Conservation (phyloP, 2,113 vertebrate species). For the Hippocampus guttulatus region DNA sequence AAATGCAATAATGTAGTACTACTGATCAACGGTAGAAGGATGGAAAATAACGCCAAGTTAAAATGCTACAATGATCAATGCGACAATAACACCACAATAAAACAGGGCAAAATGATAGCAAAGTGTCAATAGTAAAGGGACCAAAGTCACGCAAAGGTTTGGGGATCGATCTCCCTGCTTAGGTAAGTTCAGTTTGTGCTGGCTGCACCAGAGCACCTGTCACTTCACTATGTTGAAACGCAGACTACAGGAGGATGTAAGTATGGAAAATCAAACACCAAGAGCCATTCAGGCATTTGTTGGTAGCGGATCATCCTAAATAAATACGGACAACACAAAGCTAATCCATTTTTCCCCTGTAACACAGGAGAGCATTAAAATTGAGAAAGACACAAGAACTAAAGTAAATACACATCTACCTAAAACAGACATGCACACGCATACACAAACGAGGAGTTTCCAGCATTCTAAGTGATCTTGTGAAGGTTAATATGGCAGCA, state of each 20-base stretch:
- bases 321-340: slow-evolving; percentile 46
- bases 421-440: slow-evolving; percentile 56
- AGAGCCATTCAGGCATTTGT: slow-evolving; percentile 39
- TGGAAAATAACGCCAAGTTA: too few relatives aligned
- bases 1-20: too few relatives aligned
- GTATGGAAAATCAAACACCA: slow-evolving; percentile 42
- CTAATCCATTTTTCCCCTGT: slow-evolving; percentile 10
- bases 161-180: too few relatives aligned
- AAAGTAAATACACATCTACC: slow-evolving; percentile 51
- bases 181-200: too few relatives aligned
- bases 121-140: too few relatives aligned
- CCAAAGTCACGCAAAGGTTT: too few relatives aligned
- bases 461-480: slow-evolving; percentile 81
- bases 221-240: background rate
- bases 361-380: slow-evolving; percentile 35
- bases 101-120: too few relatives aligned
- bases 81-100: too few relatives aligned
- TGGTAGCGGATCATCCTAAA: slow-evolving; percentile 32
- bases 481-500: slow-evolving; percentile 92
- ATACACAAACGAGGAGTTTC: slow-evolving; percentile 28
- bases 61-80: too few relatives aligned
- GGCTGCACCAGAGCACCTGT: too few relatives aligned
- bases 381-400: slow-evolving; percentile 44
- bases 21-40: too few relatives aligned
- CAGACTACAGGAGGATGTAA: background rate